Base-by-base conservation (phyloP, 2,797 vertebrate species). In the Channallabes apus region DNA sequence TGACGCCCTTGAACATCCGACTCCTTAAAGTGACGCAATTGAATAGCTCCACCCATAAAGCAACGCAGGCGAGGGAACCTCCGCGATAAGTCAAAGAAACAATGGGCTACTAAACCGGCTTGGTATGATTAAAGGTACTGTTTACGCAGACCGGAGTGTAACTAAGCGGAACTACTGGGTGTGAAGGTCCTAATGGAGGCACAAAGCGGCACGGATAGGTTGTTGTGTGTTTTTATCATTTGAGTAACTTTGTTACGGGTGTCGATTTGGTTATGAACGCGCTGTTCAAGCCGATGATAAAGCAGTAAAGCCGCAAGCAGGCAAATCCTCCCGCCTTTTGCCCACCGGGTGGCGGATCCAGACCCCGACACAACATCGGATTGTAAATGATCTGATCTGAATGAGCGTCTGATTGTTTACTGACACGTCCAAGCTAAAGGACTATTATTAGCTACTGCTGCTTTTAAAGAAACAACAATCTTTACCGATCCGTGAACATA, bases 41-140 rank as follows among this genome's bases (percentile, higher is more conserved):
- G 32, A 18, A 24, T 80, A 27, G 20, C 73, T 27, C 86, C 87
- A 88, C 94, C 95, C 93, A 92, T 67, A 90, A 84, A 85, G 72
- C 85, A 83, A 86, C 69, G 87, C 81, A 91, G 90, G 87, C 84
- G 73, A 73, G 82, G 72, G 83, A 90, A 85, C 80, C 84, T 84
- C 85, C 35, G 24, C 46, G 27, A 82, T 54, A 78, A 86, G 84
- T 83, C 56, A 64, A 14, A 24, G 76, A 78, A 58, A 67, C 84
- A 85, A 77, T 0, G 54, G 75, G 27, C 65, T 32, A 68, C 38
- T 38, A 14, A 85, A 38, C 3, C 46, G n/a, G 32, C 6, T 24
- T 54, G 15, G 1, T 61, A 15, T n/a, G 0, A 4, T 12, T 79
- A 27, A 58, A 54, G n/a, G 12, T 27, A 14, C 4, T 51, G 27